Base-by-base conservation (phyloP, 2,797 vertebrate species). In the Emys orbicularis region DNA sequence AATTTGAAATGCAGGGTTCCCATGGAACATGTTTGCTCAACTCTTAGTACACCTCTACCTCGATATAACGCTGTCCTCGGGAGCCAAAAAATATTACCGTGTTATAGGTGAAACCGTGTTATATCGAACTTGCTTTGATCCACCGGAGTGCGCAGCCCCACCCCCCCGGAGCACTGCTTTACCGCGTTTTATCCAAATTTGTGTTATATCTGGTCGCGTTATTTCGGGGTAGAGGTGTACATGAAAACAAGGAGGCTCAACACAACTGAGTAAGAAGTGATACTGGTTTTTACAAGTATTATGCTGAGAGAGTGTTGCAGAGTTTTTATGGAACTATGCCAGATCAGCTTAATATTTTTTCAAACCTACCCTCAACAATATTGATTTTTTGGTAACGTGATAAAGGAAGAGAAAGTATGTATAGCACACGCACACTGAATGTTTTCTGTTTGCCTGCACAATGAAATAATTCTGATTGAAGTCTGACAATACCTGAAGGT, bases 401-500 rank as follows among this genome's bases (percentile, higher is more conserved):
- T 79, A 88, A 89, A 95, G 84, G 61, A 72, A 94, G 81, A 77
- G 84, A 94, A 65, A 89, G 19, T 83, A 53, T 57, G 74, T 83
- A 18, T 9, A 81, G 82, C 2, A 4, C 87, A 85, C 29, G 50
- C 29, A 47, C 27, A 49, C 0, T 74, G 95, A 86, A 87, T 81
- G 47, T 84, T 96, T 90, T 95, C 88, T 87, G 93, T 37, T 88
- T 95, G 96, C 87, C 86, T 85, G 88, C 44, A 41, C 89, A 37
- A 31, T 79, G 80, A 74, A 93, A 84, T 94, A 72, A 86, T 86
- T 96, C 87, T 90, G 94, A 94, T 81, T 96, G 95, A 95, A 96
- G 94, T 93, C 89, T 95, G 97, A 96, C 87, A 93, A 90, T 95
- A 96, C 97, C 96, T 89, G 87, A 79, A 93, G 93, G 85, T 94